Conservation (phyloP, 2,888 invertebrate species). For the Ophioninae sp. region DNA sequence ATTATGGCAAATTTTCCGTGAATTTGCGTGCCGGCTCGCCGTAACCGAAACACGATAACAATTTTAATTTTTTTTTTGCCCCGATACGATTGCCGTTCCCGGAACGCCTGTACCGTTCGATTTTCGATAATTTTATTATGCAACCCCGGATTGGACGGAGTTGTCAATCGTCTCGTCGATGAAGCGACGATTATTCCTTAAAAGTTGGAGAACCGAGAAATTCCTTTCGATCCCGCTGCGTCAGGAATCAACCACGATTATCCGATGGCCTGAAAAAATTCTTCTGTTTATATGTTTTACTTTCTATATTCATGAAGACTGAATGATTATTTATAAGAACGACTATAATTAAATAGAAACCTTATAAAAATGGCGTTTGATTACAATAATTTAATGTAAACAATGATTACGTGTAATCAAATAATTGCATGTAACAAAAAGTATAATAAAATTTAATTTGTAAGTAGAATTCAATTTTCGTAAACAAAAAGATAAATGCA, state of each 20-base stretch:
- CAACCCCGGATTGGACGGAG: not conserved
- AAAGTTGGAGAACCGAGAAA: not conserved
- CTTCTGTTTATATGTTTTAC: not conserved
- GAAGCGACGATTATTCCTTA: not conserved
- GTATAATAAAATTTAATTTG: too few relatives aligned
- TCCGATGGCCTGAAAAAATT: conserved; percentile 1
- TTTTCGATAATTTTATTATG: not conserved
- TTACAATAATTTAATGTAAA: too few relatives aligned
- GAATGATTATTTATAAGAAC: not conserved
- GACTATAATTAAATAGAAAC: not conserved
- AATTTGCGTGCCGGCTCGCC: not conserved
- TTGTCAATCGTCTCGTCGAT: not conserved
- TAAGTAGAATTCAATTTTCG: too few relatives aligned
- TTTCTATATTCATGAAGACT: too few relatives aligned
- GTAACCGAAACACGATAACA: not conserved
- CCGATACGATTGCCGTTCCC: not conserved
- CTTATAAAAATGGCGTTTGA: too few relatives aligned
- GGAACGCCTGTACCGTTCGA: not conserved
- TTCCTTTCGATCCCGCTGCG: not conserved
- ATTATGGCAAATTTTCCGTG: not conserved
- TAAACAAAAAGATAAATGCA: too few relatives aligned
- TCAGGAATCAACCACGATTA: conserved; percentile 20
- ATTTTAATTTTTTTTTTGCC: not conserved
- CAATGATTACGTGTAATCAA: too few relatives aligned
- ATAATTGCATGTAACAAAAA: too few relatives aligned